A percentile compares a stretch with the other conserved stretches of the same genome.
phyloP scores from a whole-genome alignment of 2,113 vertebrate species.

The Coturnix japonica region DNA sequence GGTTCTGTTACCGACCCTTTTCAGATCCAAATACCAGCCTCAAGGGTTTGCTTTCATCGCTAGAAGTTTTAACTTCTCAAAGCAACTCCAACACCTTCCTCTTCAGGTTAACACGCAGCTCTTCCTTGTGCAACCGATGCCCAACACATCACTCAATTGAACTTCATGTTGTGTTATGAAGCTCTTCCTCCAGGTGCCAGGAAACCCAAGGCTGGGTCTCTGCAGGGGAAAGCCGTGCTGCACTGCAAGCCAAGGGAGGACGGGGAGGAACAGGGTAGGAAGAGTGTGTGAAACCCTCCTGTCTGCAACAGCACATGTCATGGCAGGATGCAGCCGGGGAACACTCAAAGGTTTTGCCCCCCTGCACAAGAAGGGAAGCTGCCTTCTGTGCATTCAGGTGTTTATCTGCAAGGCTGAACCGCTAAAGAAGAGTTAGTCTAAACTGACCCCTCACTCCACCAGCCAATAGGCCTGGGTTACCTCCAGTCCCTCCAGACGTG shows the following conservation, averaged over 20 bases:
- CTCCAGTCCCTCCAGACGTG: rapidly evolving
- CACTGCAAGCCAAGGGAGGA: not conserved
- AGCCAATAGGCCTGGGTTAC: not conserved
- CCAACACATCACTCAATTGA: rapidly evolving
- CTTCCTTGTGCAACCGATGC: not conserved
- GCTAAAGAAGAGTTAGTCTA: not conserved
- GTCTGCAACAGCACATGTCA: not conserved
- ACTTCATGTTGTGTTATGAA: not conserved
- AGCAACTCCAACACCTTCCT: not conserved
- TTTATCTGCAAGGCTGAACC: not conserved
- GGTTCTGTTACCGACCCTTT: not conserved
- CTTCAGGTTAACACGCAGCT: not conserved
- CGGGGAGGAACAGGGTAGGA: rapidly evolving
- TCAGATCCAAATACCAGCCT: not conserved
- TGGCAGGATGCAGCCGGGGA: not conserved
- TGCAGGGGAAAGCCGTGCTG: not conserved
- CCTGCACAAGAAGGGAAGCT: not conserved
- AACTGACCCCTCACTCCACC: not conserved
- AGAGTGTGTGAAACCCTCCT: not conserved
- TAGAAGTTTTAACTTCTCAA: not conserved
- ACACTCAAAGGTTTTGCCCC: not conserved
- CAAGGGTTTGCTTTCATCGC: not conserved
- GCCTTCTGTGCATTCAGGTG: not conserved
- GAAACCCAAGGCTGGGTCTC: not conserved
- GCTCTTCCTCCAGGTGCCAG: not conserved